A percentile compares a stretch with the other conserved stretches of the same genome.
These are phyloP conservation scores for Pristionchus fissidentatus DNA, from an alignment of 2,888 invertebrate genomes.

Conservation along the genomic window DNA sequence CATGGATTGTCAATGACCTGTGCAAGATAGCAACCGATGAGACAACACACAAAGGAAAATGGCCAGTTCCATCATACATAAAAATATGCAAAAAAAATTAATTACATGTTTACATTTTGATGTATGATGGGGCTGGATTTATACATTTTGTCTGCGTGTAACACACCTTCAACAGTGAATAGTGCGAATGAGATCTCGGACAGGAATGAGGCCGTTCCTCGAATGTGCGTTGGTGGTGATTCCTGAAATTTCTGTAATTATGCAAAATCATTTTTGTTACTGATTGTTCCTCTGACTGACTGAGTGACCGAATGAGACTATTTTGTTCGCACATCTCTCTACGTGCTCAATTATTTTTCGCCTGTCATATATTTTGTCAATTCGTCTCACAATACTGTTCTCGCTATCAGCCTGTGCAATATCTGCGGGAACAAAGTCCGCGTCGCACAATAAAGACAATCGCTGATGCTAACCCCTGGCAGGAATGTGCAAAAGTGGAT, in stretches of 20 bases:
- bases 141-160: not conserved
- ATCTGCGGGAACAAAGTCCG: conserved; percentile 35
- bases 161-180: not conserved
- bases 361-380: not conserved
- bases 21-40: too few species aligned
- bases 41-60: too few species aligned
- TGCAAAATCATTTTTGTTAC: not conserved
- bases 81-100: too few species aligned
- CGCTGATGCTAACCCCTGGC: too few species aligned
- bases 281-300: not conserved
- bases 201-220: conserved; percentile 65
- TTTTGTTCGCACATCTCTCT: not conserved
- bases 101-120: too few species aligned
- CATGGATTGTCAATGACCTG: too few species aligned
- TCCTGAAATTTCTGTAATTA: conserved; percentile 55
- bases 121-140: too few species aligned
- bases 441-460: not conserved
- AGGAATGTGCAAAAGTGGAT: conserved; percentile 25
- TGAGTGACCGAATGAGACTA: not conserved
- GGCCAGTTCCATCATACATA: too few species aligned
- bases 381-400: too few species aligned
- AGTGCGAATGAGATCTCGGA: conserved; percentile 65
- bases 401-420: not conserved
- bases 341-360: not conserved
- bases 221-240: conserved; percentile 65